A percentile compares a stretch with the other conserved stretches of the same genome.
Conservation (phyloP, 2,888 invertebrate species). For the Gerris lacustris region DNA sequence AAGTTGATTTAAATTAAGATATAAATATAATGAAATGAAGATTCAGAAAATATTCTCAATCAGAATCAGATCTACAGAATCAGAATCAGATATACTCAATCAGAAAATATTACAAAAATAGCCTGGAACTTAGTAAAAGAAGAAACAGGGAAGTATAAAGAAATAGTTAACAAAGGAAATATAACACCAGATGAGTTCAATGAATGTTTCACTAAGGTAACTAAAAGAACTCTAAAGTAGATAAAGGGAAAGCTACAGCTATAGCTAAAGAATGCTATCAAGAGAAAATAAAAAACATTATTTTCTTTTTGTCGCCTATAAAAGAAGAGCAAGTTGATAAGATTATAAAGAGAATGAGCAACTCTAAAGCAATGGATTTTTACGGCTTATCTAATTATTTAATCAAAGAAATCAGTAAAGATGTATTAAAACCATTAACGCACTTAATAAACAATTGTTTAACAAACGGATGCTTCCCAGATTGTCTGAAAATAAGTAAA, state of each 20-base stretch:
- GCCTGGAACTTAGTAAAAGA: neutral
- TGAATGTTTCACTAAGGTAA: neutral
- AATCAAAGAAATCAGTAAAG: neutral
- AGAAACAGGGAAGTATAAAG: neutral
- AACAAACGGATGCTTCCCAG: neutral
- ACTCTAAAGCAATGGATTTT: neutral
- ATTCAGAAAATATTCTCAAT: too few species aligned
- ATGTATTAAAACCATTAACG: neutral
- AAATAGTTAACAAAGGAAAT: neutral
- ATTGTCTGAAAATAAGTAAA: neutral
- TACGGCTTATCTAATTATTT: neutral
- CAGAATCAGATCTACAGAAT: too few species aligned
- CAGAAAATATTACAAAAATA: neutral
- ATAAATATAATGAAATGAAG: neutral
- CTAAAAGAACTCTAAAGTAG: neutral
- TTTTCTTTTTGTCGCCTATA: neutral
- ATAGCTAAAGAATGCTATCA: neutral
- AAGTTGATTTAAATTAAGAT: too few species aligned
- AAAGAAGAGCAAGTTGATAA: neutral
- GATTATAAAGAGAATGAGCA: neutral
- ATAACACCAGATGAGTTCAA: neutral
- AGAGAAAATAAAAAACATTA: neutral
- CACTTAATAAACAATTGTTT: neutral
- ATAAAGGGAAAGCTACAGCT: neutral
- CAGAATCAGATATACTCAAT: too few species aligned